phyloP scores from a whole-genome alignment of 1,140 invertebrate genomes.

The Dinothrombium tinctorium region DNA sequence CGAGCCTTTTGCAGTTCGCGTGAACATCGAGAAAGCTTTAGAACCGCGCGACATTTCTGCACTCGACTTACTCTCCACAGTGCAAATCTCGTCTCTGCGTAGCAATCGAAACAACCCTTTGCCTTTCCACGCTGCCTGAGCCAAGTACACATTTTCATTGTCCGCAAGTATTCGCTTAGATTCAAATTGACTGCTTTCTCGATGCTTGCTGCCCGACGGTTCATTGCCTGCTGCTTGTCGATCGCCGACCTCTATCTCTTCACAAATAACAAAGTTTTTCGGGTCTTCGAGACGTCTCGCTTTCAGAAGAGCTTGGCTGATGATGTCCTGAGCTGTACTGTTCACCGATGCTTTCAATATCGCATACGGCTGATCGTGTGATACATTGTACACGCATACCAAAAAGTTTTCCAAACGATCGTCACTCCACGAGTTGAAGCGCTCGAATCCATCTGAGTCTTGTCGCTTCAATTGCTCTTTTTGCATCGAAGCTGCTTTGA shows the following conservation, averaged over 20 bases:
- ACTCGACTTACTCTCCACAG: background rate
- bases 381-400: slow-evolving; percentile 81
- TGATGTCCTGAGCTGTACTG: slow-evolving; percentile 62
- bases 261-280: slow-evolving; percentile 47
- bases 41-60: background rate
- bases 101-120: slow-evolving; percentile 37
- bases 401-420: slow-evolving; percentile 54
- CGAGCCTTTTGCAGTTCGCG: background rate
- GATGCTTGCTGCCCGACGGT: background rate
- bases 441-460: slow-evolving; percentile 12
- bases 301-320: slow-evolving; percentile 63
- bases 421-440: slow-evolving; percentile 27
- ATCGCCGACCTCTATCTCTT: slow-evolving; percentile 34
- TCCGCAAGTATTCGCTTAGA: slow-evolving; percentile 40
- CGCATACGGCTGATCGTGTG: slow-evolving; percentile 75
- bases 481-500: slow-evolving; percentile 20
- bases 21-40: background rate
- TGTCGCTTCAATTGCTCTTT: slow-evolving; percentile 16
- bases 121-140: slow-evolving; percentile 66
- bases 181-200: slow-evolving; percentile 19
- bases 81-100: background rate
- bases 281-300: slow-evolving; percentile 59
- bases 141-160: slow-evolving; percentile 68
- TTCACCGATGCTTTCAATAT: slow-evolving; percentile 50
- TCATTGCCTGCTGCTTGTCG: background rate